phyloP scores from a whole-genome alignment of 1,140 invertebrate species.

The Drosophila santomea region DNA sequence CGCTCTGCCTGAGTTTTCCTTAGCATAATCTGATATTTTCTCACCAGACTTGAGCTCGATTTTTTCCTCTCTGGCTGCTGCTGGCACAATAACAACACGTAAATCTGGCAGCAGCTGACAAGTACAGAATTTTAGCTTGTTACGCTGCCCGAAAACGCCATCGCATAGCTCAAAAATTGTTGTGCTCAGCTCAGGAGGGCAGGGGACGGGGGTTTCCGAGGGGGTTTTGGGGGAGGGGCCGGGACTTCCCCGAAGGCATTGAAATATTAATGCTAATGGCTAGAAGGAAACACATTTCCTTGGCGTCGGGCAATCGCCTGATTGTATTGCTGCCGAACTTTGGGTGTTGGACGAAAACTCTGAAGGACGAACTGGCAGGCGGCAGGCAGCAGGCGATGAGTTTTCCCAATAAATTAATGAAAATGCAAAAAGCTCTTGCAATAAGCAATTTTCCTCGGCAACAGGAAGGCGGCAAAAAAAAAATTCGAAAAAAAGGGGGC shows the following conservation, averaged over 20 bases:
- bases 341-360: conserved; percentile 31
- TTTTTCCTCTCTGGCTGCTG: conserved; percentile 31
- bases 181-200: not conserved
- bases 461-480: conserved; percentile 1
- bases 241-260: conserved; percentile 50
- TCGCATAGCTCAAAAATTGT: conserved; percentile 66
- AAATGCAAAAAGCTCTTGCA: conserved; percentile 53
- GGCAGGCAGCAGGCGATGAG: conserved; percentile 43
- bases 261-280: conserved; percentile 81
- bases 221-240: not conserved
- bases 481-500: conserved; percentile 2
- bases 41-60: conserved; percentile 5
- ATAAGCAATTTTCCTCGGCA: conserved; percentile 42
- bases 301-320: conserved; percentile 62
- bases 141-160: conserved; percentile 42
- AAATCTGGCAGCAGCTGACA: conserved; percentile 74
- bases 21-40: not conserved
- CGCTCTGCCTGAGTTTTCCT: not conserved
- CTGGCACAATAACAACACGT: conserved; percentile 72
- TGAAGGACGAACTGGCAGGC: conserved; percentile 29
- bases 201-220: too few species aligned
- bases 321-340: conserved; percentile 63
- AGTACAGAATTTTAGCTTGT: conserved; percentile 62
- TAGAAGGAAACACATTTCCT: conserved; percentile 65
- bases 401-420: conserved; percentile 72